Conservation (phyloP, 1,140 invertebrate species). For the Hydropsyche tenuis region DNA sequence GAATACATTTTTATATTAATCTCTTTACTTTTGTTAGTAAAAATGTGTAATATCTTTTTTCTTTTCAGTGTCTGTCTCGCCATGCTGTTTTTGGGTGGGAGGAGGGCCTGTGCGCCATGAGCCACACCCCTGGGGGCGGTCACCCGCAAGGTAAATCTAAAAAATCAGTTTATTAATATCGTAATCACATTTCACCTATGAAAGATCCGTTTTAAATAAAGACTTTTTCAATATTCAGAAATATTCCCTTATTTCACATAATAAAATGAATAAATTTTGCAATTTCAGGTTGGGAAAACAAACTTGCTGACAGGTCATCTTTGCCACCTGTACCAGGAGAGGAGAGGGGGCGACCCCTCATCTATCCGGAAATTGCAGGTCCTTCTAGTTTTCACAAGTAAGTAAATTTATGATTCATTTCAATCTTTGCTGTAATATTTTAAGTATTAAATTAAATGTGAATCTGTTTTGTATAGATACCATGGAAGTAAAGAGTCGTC, state of each 20-base stretch:
- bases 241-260: no score
- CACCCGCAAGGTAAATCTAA: conserved; percentile 60
- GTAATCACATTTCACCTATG: no score
- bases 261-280: background rate
- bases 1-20: conserved; percentile 5
- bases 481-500: conserved; percentile 42
- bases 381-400: conserved; percentile 38
- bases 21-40: no score
- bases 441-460: background rate
- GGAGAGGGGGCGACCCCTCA: conserved; percentile 54
- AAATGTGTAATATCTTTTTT: conserved; percentile 24
- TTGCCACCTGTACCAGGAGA: conserved; percentile 62
- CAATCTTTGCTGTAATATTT: background rate
- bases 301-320: conserved; percentile 65
- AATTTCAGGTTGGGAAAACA: conserved; percentile 62
- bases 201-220: no score
- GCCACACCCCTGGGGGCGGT: conserved; percentile 64
- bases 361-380: conserved; percentile 40
- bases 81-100: conserved; percentile 65
- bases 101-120: conserved; percentile 65
- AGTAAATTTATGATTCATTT: background rate
- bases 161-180: no score
- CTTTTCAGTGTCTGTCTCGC: conserved; percentile 62
- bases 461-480: conserved; percentile 33
- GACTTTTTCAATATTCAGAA: no score